Evolutionary conservation across 2,113 vertebrate species (phyloP), one percentile per base, ranked within the genome.

Genomic region (Gorsachius goisagi): DNA sequence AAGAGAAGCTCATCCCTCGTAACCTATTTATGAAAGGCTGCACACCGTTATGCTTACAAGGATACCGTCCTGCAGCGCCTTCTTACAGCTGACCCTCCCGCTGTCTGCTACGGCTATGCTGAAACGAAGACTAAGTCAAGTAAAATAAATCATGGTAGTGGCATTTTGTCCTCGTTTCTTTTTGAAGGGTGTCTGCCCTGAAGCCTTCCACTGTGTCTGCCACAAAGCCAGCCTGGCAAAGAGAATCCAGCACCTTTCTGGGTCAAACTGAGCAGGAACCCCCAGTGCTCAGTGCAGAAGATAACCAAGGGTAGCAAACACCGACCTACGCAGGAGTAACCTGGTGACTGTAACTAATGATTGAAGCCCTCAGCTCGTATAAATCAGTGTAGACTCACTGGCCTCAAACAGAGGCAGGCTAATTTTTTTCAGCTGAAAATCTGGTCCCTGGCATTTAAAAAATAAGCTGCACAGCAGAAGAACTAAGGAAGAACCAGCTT

Each of bases 401-500:
- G 68, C 73, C 93, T 95, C 88, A 80, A 59, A 85, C 24, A 78
- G 59, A 90, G 80, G 17, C 64, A 66, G 0, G 11, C 17, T 84
- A 74, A 95, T 77, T 78, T 72, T 90, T 81, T 89, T 88, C 92
- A 82, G 33, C 39, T 58, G 39, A 88, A 80, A 94, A 90, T 80
- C 47, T 52, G 39, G 76, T 64, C 69, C 32, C 10, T 27, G 39
- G 49, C 21, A 0, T 78, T 90, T 69, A 93, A 84, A 93, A 94
- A 94, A 68, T 32, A 33, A 84, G 77, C 52, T 52, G 80, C 58
- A 58, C 18, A 66, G 80, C 66, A 64, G 39, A 88, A 67, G 78
- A 68, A 52, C 11, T 56, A 55, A 37, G 44, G 69, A 90, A 56
- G 76, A 89, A 71, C 4, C 13, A 63, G 74, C 73, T 81, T 45